These are phyloP conservation scores for Cranoglanis bouderius DNA, from an alignment of 2,113 vertebrate species.

Conservation along the genomic window DNA sequence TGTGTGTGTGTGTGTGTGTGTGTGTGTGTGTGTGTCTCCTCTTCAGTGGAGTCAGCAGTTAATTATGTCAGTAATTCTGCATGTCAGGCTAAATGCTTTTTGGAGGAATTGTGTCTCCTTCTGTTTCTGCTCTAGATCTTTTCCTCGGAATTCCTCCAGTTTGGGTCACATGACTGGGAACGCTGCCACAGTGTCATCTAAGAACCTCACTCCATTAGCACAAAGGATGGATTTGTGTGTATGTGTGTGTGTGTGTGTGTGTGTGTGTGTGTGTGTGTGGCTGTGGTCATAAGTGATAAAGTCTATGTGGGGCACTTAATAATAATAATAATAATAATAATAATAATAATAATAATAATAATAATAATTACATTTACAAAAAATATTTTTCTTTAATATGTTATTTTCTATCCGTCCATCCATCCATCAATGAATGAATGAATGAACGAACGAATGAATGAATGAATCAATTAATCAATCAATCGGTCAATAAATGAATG, in stretches of 20 bases:
- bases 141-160: constrained; percentile 19
- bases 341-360: too few relatives aligned
- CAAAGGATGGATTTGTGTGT: background rate
- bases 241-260: background rate
- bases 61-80: constrained; percentile 21
- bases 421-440: background rate
- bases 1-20: constrained; percentile 11
- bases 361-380: too few relatives aligned
- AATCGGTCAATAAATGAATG: too few relatives aligned
- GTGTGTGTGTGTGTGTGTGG: too few relatives aligned
- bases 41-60: constrained; percentile 21
- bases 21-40: constrained; percentile 19
- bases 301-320: background rate
- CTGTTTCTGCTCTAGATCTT: constrained; percentile 17
- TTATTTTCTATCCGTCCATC: background rate
- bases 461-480: too few relatives aligned
- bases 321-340: too few relatives aligned
- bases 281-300: background rate
- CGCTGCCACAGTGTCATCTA: constrained; percentile 3
- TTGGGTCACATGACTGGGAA: background rate
- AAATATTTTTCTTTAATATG: too few relatives aligned
- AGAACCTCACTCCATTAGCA: background rate
- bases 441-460: too few relatives aligned
- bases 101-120: constrained; percentile 21
- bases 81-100: constrained; percentile 13